Percentiles rank a stretch among this genome's conserved stretches.
Conservation (phyloP, 1,140 invertebrate genomes). For the Phortica variegata region DNA sequence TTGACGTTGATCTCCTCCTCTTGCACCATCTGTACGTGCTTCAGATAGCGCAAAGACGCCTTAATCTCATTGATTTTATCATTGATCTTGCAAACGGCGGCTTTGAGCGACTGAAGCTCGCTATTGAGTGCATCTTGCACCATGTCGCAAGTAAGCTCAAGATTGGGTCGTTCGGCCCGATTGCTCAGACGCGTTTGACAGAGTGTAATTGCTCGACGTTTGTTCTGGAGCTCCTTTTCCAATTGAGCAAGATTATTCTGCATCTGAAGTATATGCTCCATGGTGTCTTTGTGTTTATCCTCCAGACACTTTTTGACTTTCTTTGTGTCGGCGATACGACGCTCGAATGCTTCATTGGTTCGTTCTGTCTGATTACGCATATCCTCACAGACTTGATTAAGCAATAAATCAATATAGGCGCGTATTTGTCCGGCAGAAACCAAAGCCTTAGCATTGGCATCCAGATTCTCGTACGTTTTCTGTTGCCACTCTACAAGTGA, state of each 20-base stretch:
- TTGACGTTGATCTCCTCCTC: conserved; percentile 92
- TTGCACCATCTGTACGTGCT: conserved; percentile 81
- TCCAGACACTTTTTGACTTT: conserved; percentile 79
- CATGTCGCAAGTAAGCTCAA: conserved; percentile 77
- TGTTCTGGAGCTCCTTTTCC: conserved; percentile 77
- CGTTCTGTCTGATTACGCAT: conserved; percentile 66
- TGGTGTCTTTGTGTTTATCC: conserved; percentile 71
- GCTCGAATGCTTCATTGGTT: conserved; percentile 73
- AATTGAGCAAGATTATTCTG: conserved; percentile 73
- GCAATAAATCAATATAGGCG: conserved; percentile 74
- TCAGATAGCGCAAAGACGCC: conserved; percentile 73
- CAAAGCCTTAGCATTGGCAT: conserved; percentile 72
- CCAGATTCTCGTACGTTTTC: conserved; percentile 75
- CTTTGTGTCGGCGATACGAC: conserved; percentile 77
- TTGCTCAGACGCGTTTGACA: conserved; percentile 81
- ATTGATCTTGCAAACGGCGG: conserved; percentile 67
- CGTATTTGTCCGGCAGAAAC: conserved; percentile 71
- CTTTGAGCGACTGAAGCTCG: conserved; percentile 69
- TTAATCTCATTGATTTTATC: conserved; percentile 70
- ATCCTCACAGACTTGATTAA: conserved; percentile 74
- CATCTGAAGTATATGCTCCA: conserved; percentile 69
- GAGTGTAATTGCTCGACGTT: conserved; percentile 77
- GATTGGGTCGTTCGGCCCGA: conserved; percentile 71
- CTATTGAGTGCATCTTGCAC: conserved; percentile 70
- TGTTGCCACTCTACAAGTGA: conserved; percentile 78